Conservation (phyloP, 2,797 vertebrate species). For the Lacerta agilis region DNA sequence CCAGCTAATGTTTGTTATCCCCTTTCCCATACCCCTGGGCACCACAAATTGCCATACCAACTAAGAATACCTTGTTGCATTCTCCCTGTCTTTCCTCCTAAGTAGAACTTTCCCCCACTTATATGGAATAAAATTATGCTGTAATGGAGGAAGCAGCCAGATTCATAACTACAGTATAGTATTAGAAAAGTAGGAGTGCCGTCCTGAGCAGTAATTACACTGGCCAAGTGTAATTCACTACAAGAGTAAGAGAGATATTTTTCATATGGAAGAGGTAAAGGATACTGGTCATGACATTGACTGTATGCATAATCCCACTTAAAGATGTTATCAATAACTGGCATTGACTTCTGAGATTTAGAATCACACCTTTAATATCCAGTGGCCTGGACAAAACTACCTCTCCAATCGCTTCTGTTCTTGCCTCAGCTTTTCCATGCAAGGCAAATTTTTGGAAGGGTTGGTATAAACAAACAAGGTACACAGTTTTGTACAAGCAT, state of each 20-base stretch:
- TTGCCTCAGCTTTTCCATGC: neutral
- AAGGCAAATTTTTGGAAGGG: neutral
- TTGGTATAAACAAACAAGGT: conserved; percentile 35
- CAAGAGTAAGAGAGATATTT: neutral
- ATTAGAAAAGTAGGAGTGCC: neutral
- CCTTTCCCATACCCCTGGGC: neutral
- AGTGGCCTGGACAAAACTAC: neutral
- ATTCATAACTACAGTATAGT: neutral
- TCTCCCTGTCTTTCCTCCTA: neutral
- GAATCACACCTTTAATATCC: conserved; percentile 12
- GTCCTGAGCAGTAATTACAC: neutral
- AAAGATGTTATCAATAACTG: neutral
- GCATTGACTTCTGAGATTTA: neutral
- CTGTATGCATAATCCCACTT: neutral
- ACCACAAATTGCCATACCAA: neutral
- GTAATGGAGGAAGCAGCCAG: neutral
- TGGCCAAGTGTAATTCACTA: neutral
- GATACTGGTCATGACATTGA: neutral
- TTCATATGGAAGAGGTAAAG: neutral
- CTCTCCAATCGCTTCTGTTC: neutral
- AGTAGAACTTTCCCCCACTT: neutral
- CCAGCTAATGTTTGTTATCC: neutral
- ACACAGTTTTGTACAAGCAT: neutral
- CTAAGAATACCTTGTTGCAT: neutral
- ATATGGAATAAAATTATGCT: neutral